A percentile compares a stretch with the other conserved stretches of the same genome.
Evolutionary conservation across 2,888 invertebrate genomes (phyloP).

Genomic region (Ichneumon xanthorius): DNA sequence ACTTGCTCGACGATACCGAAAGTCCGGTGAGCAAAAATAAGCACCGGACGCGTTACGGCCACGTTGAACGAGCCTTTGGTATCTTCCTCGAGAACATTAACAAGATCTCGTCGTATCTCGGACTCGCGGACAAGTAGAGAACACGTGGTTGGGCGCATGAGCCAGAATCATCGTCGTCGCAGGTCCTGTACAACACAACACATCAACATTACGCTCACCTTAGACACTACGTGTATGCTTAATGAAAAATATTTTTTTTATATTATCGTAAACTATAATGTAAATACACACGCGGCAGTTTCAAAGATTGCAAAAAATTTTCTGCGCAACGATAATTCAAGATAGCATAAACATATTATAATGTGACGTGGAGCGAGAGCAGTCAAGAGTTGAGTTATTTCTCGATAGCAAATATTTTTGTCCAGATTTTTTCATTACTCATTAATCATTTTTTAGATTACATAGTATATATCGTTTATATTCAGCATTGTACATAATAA

Average conservation of each 20-base stretch:
- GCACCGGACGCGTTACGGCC: slow-evolving; percentile 35
- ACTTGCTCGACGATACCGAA: slow-evolving; percentile 73
- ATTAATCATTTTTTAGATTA: slow-evolving; percentile 39
- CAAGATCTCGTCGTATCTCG: slow-evolving; percentile 77
- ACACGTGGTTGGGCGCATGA: slow-evolving; percentile 21
- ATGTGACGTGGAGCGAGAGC: neutral
- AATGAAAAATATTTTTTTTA: slow-evolving; percentile 61
- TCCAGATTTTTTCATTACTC: slow-evolving; percentile 20
- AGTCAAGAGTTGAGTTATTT: neutral
- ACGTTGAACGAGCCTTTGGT: slow-evolving; percentile 70
- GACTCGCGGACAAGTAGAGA: slow-evolving; percentile 73
- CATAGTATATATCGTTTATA: slow-evolving; percentile 53
- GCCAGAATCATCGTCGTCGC: slow-evolving; percentile 60
- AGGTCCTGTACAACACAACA: slow-evolving; percentile 39
- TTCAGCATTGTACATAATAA: slow-evolving; percentile 60
- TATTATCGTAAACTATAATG: slow-evolving; percentile 71
- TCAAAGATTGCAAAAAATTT: slow-evolving; percentile 63
- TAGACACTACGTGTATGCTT: slow-evolving; percentile 36
- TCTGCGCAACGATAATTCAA: slow-evolving; percentile 71
- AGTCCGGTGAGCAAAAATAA: slow-evolving; percentile 53
- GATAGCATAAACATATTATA: slow-evolving; percentile 1
- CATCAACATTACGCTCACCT: slow-evolving; percentile 35
- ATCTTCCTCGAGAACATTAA: slow-evolving; percentile 77
- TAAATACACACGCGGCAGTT: slow-evolving; percentile 73
- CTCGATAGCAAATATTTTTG: neutral